Conservation (phyloP, 2,888 invertebrate genomes). For the Nebria salina region DNA sequence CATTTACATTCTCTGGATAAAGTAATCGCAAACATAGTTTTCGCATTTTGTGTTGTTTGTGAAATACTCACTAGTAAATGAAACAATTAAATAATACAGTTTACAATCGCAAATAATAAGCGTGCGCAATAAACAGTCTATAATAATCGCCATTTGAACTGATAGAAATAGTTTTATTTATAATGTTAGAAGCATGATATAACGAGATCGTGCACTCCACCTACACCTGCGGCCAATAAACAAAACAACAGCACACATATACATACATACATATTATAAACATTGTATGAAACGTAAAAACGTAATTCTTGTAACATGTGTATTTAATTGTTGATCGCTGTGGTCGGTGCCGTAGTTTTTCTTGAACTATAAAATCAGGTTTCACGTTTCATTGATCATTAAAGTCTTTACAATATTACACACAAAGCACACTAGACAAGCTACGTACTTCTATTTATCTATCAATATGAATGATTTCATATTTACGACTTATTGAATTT, state of each 20-base stretch:
- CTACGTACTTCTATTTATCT: neutral
- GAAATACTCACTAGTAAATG: neutral
- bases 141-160: neutral
- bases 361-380: conserved; percentile 16
- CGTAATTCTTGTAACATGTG: conserved; percentile 14
- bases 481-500: neutral
- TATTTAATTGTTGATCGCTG: conserved; percentile 10
- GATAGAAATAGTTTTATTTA: neutral
- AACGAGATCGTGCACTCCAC: conserved; percentile 1
- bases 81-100: neutral
- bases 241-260: neutral
- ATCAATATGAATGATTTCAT: neutral
- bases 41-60: neutral
- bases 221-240: neutral
- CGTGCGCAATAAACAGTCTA: neutral
- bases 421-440: neutral
- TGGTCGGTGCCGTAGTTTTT: neutral
- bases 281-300: conserved; percentile 3
- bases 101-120: conserved; percentile 1
- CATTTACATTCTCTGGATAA: neutral
- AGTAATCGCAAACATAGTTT: neutral
- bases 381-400: conserved; percentile 29
- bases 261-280: neutral
- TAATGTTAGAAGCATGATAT: conserved; percentile 1
- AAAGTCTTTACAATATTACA: conserved; percentile 2